Base-by-base conservation (phyloP, 2,113 vertebrate genomes). In the Xenopus borealis region DNA sequence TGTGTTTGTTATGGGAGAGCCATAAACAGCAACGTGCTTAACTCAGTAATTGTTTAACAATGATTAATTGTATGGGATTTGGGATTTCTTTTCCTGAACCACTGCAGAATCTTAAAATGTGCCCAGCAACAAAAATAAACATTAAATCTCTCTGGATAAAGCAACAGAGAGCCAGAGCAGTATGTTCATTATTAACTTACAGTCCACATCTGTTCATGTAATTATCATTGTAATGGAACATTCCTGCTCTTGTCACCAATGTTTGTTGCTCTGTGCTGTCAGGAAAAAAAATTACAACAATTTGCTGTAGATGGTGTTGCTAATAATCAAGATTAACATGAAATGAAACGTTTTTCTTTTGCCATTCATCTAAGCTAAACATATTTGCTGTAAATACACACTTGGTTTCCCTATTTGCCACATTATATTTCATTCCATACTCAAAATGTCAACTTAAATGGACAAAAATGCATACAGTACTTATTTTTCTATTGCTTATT, bases 151-250 rank as follows among this genome's bases (percentile, higher is more conserved):
- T 45, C 1, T 20, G 20, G 63, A 72, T 20, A 13, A 70, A 57
- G n/a, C 72, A 59, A 2, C 30, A 10, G 10, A 52, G 66, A 78
- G 66, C 30, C 20, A n/a, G 19, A 13, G 9, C 19, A 47, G 12
- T 23, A 50, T 69, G 66, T 20, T 74, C 68, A 67, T 81, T 72
- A 78, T 75, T 63, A 72, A 62, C 47, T 23, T 23, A 58, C 71
- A 77, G 33, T 14, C 58, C 33, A 19, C 52, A 66, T n/a, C 62
- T 70, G 33, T 71, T 75, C 55, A 66, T 65, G 66, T 78, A 53
- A 66, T 78, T 78, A 75, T 67, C 57, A n/a, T 69, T 46, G 78
- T 72, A 69, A 79, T 72, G 23, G 67, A 66, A 58, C 53, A 44
- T 77, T 63, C 45, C n/a, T 50, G 66, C 46, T 66, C 62, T 47